Percentiles rank a stretch among this genome's conserved stretches.
Evolutionary conservation across 2,797 vertebrate species (phyloP).

Genomic region (Balearica regulorum): DNA sequence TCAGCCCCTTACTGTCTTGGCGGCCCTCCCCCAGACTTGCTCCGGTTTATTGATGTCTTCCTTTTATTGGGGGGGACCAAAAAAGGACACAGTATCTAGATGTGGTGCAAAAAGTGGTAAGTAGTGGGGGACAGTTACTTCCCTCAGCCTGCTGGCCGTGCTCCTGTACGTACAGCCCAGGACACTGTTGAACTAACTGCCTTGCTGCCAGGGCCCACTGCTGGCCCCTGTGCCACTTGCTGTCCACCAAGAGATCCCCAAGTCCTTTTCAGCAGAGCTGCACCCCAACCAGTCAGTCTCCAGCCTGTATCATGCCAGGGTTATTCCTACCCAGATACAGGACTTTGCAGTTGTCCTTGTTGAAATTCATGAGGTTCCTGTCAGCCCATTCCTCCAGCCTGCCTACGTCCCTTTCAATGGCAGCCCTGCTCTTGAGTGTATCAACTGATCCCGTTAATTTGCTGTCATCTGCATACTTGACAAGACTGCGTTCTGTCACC

Average conservation of each 20-base stretch:
- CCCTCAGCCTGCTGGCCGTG: not conserved
- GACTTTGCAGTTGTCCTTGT: not conserved
- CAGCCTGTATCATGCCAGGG: not conserved
- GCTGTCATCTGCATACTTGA: not conserved
- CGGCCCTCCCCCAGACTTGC: not conserved
- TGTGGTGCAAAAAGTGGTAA: not conserved
- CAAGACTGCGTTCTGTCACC: not conserved
- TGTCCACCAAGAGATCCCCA: not conserved
- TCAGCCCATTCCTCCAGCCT: not conserved
- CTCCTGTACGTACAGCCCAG: not conserved
- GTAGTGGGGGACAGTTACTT: not conserved
- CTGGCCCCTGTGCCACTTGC: not conserved
- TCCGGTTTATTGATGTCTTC: not conserved
- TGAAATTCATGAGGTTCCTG: not conserved
- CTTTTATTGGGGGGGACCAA: not conserved
- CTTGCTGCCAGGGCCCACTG: not conserved
- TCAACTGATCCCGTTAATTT: not conserved
- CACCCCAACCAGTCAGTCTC: not conserved
- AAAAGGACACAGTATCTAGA: not conserved
- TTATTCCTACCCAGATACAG: not conserved
- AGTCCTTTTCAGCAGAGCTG: not conserved
- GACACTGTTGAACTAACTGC: not conserved
- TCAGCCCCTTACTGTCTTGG: not conserved
- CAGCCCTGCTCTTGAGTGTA: not conserved
- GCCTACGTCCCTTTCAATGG: rapidly evolving